Evolutionary conservation across 2,888 invertebrate species (phyloP).

Genomic region (Augochlorella aurata): DNA sequence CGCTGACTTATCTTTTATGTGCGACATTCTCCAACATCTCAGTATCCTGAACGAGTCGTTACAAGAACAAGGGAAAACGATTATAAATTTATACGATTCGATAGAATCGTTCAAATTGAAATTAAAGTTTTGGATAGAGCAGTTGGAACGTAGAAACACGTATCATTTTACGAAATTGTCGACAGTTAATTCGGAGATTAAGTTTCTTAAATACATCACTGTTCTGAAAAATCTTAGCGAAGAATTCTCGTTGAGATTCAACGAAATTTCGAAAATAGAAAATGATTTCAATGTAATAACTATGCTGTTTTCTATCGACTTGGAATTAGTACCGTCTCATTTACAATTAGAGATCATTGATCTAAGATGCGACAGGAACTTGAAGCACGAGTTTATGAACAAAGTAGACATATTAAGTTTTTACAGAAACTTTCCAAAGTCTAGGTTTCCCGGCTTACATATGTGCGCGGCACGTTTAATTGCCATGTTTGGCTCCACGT

Average conservation of each 20-base stretch:
- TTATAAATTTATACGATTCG: conserved; percentile 4
- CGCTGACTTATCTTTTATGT: background rate
- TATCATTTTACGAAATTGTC: conserved; percentile 15
- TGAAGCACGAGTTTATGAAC: conserved; percentile 1
- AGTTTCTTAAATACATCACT: background rate
- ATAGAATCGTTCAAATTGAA: conserved; percentile 16
- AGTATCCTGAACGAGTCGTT: background rate
- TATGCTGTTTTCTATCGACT: background rate
- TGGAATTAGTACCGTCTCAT: conserved; percentile 7
- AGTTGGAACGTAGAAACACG: conserved; percentile 5
- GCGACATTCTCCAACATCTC: conserved; percentile 11
- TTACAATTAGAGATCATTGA: conserved; percentile 19
- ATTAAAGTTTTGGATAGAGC: conserved; percentile 6
- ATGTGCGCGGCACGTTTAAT: background rate
- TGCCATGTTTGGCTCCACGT: conserved; percentile 15
- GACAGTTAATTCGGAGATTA: background rate
- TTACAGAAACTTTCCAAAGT: conserved; percentile 2
- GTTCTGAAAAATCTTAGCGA: background rate
- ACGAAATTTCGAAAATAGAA: background rate
- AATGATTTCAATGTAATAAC: background rate
- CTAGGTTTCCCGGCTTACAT: conserved; percentile 2
- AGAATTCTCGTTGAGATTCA: background rate
- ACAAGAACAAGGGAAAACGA: conserved; percentile 14
- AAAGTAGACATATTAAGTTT: background rate
- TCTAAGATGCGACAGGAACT: conserved; percentile 3